A percentile compares a stretch with the other conserved stretches of the same genome.
Conservation (phyloP, 2,797 vertebrate species). For the Tachyglossus aculeatus region DNA sequence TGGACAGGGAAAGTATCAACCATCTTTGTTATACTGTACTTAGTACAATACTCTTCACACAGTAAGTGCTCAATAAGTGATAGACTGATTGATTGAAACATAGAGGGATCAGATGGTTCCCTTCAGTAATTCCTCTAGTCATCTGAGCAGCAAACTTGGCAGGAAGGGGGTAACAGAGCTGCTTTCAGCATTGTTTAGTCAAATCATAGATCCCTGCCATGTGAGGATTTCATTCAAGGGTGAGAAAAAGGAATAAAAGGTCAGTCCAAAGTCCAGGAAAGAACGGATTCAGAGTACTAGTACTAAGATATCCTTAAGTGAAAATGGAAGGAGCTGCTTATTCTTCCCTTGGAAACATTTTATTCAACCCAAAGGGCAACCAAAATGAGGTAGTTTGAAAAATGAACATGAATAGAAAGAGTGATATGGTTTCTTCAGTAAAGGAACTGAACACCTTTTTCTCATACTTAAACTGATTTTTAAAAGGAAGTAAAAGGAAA, state of each 20-base stretch:
- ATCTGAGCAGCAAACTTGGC: background rate
- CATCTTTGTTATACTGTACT: no score
- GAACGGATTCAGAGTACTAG: background rate
- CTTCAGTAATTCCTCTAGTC: background rate
- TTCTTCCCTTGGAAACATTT: no score
- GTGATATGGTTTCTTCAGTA: background rate
- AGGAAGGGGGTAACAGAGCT: background rate
- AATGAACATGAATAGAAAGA: background rate
- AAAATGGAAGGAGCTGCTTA: no score
- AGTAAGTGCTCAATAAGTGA: no score
- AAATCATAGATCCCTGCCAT: no score
- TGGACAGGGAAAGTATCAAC: no score
- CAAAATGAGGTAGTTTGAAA: background rate
- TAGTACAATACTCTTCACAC: no score
- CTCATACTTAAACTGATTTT: background rate
- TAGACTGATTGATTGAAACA: no score
- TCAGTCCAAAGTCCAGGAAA: background rate
- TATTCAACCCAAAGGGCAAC: no score
- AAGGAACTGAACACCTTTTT: background rate
- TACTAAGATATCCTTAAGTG: no score
- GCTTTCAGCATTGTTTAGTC: background rate
- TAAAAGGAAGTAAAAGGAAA: conserved; percentile 2
- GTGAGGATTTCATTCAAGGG: no score
- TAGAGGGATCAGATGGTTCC: background rate
- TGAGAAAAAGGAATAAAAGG: background rate